Evolutionary conservation across 2,888 invertebrate species (phyloP).

Genomic region (Dendrolimus houi): DNA sequence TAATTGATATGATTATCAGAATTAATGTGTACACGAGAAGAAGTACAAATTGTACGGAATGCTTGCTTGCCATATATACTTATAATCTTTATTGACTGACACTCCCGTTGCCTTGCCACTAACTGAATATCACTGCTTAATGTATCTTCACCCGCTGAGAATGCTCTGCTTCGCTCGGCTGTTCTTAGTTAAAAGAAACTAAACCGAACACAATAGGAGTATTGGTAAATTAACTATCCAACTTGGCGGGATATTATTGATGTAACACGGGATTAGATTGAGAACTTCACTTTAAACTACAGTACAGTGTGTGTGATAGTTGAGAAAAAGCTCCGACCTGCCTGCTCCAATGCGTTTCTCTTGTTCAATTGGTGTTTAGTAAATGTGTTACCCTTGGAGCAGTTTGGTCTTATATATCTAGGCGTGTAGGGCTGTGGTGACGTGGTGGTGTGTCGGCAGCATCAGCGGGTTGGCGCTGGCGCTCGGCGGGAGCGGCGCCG

Average conservation of each 20-base stretch:
- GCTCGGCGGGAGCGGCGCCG: slow-evolving; percentile 66
- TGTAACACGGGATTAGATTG: slow-evolving; percentile 30
- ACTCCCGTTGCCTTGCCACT: slow-evolving; percentile 71
- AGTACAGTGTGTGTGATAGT: slow-evolving; percentile 32
- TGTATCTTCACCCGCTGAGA: slow-evolving; percentile 71
- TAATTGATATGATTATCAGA: slow-evolving; percentile 9
- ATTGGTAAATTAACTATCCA: slow-evolving; percentile 16
- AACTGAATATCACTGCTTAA: slow-evolving; percentile 70
- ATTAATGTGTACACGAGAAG: not conserved
- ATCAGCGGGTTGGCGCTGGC: slow-evolving; percentile 76
- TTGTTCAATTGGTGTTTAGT: slow-evolving; percentile 5
- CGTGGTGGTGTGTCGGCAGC: slow-evolving; percentile 74
- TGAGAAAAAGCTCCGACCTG: slow-evolving; percentile 45
- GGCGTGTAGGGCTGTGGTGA: slow-evolving; percentile 68
- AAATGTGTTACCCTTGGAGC: slow-evolving; percentile 38
- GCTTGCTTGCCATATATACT: slow-evolving; percentile 53
- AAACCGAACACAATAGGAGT: slow-evolving; percentile 22
- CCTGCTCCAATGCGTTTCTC: slow-evolving; percentile 48
- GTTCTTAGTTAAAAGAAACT: slow-evolving; percentile 32
- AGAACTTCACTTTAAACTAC: slow-evolving; percentile 14
- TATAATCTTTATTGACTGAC: slow-evolving; percentile 46
- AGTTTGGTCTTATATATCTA: slow-evolving; percentile 45
- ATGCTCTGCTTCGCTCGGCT: slow-evolving; percentile 73
- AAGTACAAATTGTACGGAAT: slow-evolving; percentile 30
- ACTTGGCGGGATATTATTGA: slow-evolving; percentile 52